These are phyloP conservation scores for Mythimna lalbum DNA, from an alignment of 2,888 invertebrate genomes.

Conservation along the genomic window DNA sequence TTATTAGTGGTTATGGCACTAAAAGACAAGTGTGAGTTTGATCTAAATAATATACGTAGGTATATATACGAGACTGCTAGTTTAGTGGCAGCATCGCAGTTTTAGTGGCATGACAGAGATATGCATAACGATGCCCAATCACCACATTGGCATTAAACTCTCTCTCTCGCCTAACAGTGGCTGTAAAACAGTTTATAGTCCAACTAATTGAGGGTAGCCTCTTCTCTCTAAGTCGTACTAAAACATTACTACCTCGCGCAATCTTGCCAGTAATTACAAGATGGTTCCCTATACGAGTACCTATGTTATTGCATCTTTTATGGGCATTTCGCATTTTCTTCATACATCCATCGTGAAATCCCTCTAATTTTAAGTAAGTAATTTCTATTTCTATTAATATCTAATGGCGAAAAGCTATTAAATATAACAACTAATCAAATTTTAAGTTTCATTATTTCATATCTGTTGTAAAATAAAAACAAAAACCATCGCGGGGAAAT, in stretches of 20 bases:
- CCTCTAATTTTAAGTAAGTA: constrained; percentile 16
- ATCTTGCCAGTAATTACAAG: constrained; percentile 49
- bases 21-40: constrained; percentile 5
- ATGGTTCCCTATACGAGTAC: constrained; percentile 20
- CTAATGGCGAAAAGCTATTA: constrained; percentile 24
- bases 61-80: too few relatives aligned
- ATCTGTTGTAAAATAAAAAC: background rate
- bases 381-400: constrained; percentile 26
- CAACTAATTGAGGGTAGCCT: constrained; percentile 60
- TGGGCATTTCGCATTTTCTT: constrained; percentile 17
- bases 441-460: constrained; percentile 2
- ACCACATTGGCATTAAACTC: constrained; percentile 65
- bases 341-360: constrained; percentile 9
- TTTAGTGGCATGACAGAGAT: constrained; percentile 68
- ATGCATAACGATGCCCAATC: constrained; percentile 67
- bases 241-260: constrained; percentile 59
- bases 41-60: constrained; percentile 38
- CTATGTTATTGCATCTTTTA: constrained; percentile 40
- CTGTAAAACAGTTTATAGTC: constrained; percentile 71
- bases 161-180: constrained; percentile 64
- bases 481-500: background rate
- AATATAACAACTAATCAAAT: constrained; percentile 9
- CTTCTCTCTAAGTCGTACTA: constrained; percentile 49
- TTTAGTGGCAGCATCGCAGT: constrained; percentile 39
- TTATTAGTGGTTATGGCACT: background rate